These are phyloP conservation scores for Clarias platycephalus DNA, from an alignment of 2,797 vertebrate species.

Conservation along the genomic window DNA sequence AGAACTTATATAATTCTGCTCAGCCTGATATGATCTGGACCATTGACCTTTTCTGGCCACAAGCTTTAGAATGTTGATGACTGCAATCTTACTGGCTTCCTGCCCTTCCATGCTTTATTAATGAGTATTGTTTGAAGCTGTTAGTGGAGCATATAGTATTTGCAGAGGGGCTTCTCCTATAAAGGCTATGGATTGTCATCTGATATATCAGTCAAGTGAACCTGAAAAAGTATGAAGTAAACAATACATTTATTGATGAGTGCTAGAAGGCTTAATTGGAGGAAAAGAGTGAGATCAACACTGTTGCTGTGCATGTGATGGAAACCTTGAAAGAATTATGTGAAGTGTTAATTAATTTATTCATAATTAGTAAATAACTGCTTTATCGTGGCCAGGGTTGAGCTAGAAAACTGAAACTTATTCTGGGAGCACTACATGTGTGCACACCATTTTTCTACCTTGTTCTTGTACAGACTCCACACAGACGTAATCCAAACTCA, in stretches of 20 bases:
- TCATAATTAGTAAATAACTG: neutral
- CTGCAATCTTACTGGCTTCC: neutral
- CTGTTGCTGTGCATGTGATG: neutral
- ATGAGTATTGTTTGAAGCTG: neutral
- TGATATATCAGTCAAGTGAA: neutral
- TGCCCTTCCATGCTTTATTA: slow-evolving; percentile 10
- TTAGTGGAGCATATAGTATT: neutral
- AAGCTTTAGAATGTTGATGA: neutral
- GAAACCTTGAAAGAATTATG: neutral
- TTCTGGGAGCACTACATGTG: neutral
- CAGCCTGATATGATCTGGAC: neutral
- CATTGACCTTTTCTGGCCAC: neutral
- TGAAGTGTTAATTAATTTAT: neutral
- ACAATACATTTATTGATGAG: neutral
- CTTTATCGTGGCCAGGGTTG: neutral
- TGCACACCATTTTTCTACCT: neutral
- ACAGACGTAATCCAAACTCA: neutral
- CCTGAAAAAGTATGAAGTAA: neutral
- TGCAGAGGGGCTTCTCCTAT: neutral
- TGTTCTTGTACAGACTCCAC: no score
- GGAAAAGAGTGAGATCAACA: neutral
- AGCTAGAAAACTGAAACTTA: neutral
- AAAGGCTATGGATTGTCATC: neutral
- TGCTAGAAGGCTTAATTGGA: no score
- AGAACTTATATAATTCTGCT: neutral